Evolutionary conservation across 2,113 vertebrate genomes (phyloP), one percentile per base, ranked within the genome.

Genomic region (Peromyscus maniculatus): DNA sequence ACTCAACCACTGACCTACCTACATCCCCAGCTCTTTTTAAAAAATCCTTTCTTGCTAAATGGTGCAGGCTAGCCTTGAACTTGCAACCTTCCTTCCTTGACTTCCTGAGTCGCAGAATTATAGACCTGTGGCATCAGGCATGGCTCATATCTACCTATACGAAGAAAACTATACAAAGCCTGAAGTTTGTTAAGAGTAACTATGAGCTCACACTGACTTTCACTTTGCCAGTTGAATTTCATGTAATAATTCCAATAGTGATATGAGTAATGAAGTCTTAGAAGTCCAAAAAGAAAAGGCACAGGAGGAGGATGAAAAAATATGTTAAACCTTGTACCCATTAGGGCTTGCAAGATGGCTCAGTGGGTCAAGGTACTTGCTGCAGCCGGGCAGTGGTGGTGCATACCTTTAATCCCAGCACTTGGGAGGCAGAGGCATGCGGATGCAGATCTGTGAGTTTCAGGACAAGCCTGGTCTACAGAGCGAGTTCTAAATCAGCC

Each of bases 141-240:
- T 10, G 4, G 52, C 66, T 26, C 79, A 91, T 72, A 39, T 59
- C 43, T 71, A 83, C 15, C 80, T 93, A n/a, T 72, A 39, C 10
- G 55, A 87, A 67, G 19, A 92, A 95, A 91, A 66, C 26, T 55
- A 62, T 13, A 64, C 52, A 97, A 69, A 86, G 15, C 36, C 39
- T 57, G 11, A 71, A 95, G 4, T 17, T 95, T 2, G 1, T 62
- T 83, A 62, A 39, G 12, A 39, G n/a, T 84, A 89, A 96, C 77
- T 94, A 55, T 80, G 39, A 92, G 79, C 87, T 57, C 6, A 24
- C 49, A 49, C 15, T 28, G 43, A 82, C 17, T 87, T 86, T 74
- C 39, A 31, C 22, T 80, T 80, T 82, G 57, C 84, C 22, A 89
- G 9, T 7, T 9, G 17, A 39, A 55, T 78, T 89, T 59, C 49